Conservation (phyloP, 2,888 invertebrate species). For the Dyspetes luteomarginatus region DNA sequence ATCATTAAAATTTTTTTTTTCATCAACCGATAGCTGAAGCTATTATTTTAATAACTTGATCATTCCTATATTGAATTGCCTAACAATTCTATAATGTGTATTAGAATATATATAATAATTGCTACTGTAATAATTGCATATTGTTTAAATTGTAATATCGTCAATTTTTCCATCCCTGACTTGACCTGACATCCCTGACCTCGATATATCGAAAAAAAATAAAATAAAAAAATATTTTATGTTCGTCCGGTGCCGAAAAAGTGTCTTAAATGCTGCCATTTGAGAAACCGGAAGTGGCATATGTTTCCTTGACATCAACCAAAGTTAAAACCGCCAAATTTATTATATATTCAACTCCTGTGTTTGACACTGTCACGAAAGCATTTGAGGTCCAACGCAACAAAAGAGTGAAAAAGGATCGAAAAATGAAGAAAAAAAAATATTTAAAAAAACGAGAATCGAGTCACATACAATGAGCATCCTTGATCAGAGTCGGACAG, state of each 20-base stretch:
- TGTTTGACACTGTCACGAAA: constrained; percentile 4
- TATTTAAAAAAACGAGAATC: constrained; percentile 15
- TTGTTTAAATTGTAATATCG: too few relatives aligned
- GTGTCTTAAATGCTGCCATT: too few relatives aligned
- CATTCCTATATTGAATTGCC: too few relatives aligned
- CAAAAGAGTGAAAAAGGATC: not conserved
- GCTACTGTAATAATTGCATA: too few relatives aligned
- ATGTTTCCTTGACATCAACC: constrained; percentile 27
- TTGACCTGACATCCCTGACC: too few relatives aligned
- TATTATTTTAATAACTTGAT: too few relatives aligned
- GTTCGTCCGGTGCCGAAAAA: not conserved
- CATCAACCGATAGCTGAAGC: too few relatives aligned
- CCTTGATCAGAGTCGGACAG: constrained; percentile 43
- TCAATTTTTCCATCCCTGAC: too few relatives aligned
- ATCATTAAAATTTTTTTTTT: too few relatives aligned
- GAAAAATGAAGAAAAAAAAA: constrained; percentile 27
- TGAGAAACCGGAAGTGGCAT: constrained; percentile 40
- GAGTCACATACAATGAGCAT: constrained; percentile 51
- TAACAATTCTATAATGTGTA: too few relatives aligned
- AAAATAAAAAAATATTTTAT: not conserved
- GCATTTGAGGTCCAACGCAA: not conserved
- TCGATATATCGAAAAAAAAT: not conserved
- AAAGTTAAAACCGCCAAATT: constrained; percentile 15
- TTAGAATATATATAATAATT: too few relatives aligned
- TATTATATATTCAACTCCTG: not conserved